These are phyloP conservation scores for Agriopis aurantiaria DNA, from an alignment of 2,888 invertebrate species.

Conservation along the genomic window DNA sequence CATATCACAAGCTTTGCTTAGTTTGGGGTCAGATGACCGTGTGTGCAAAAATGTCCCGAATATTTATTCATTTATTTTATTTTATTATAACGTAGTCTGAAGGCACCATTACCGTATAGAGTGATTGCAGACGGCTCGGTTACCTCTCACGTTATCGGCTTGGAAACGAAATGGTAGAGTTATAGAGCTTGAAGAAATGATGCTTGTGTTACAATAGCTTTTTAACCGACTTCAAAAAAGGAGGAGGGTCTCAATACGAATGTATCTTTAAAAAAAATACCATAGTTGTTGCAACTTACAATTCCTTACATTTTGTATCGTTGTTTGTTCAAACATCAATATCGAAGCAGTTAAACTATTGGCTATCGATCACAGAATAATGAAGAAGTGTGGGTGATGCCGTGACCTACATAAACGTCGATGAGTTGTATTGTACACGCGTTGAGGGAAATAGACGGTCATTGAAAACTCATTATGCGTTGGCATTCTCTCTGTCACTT, in stretches of 20 bases:
- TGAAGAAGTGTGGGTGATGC: constrained; percentile 38
- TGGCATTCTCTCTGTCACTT: neutral
- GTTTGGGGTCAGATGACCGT: no score
- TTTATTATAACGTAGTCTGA: neutral
- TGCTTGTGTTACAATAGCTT: neutral
- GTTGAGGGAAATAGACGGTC: constrained; percentile 1
- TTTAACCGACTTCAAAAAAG: no score
- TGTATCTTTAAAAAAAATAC: no score
- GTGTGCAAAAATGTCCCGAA: no score
- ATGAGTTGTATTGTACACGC: constrained; percentile 21
- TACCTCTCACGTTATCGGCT: constrained; percentile 11
- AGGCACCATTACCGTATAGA: constrained; percentile 21
- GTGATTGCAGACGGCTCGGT: constrained; percentile 29
- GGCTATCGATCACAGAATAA: constrained; percentile 30
- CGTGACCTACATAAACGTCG: constrained; percentile 36
- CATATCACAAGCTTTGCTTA: no score
- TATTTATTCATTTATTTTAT: no score
- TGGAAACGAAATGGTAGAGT: neutral
- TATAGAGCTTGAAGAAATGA: neutral
- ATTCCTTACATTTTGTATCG: neutral
- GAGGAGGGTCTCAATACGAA: no score
- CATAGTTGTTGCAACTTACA: neutral
- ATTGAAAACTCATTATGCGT: constrained; percentile 27
- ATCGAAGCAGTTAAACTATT: constrained; percentile 4
- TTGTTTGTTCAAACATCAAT: neutral